phyloP scores from a whole-genome alignment of 2,888 invertebrate genomes.

The Agriopis marginaria region DNA sequence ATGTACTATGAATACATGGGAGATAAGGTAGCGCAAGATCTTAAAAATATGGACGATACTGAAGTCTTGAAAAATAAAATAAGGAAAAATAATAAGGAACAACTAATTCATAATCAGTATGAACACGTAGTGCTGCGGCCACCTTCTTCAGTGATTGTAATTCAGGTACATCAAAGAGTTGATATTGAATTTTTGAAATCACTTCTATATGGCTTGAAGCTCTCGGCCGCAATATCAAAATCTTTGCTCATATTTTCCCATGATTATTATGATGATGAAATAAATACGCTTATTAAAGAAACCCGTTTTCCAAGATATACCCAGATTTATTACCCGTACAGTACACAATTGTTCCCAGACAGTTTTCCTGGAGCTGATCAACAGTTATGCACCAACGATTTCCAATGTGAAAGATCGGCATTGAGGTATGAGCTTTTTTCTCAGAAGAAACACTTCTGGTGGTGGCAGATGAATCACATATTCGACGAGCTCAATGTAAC shows the following conservation, averaged over 20 bases:
- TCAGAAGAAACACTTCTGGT: slow-evolving; percentile 65
- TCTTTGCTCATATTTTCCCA: slow-evolving; percentile 60
- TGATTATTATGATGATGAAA: slow-evolving; percentile 46
- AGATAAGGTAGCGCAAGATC: slow-evolving; percentile 26
- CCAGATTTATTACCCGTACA: slow-evolving; percentile 62
- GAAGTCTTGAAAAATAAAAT: slow-evolving; percentile 48
- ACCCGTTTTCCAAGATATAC: slow-evolving; percentile 54
- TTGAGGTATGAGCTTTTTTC: slow-evolving; percentile 47
- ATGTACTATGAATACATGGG: slow-evolving; percentile 37
- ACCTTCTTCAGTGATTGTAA: slow-evolving; percentile 52
- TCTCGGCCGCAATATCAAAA: slow-evolving; percentile 51
- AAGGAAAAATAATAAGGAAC: slow-evolving; percentile 50
- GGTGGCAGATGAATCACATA: slow-evolving; percentile 63
- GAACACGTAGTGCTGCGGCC: slow-evolving; percentile 27
- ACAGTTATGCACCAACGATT: slow-evolving; percentile 52
- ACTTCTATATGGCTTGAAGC: slow-evolving; percentile 52
- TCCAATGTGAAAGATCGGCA: slow-evolving; percentile 48
- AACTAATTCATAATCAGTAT: slow-evolving; percentile 48
- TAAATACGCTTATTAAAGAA: slow-evolving; percentile 47
- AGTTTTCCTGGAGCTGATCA: slow-evolving; percentile 59
- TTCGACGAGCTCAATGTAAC: slow-evolving; percentile 55
- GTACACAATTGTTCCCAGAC: slow-evolving; percentile 58
- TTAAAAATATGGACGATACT: slow-evolving; percentile 35
- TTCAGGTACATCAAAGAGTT: slow-evolving; percentile 56
- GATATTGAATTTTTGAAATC: slow-evolving; percentile 51